Conservation (phyloP, 2,113 vertebrate genomes). For the Neolamprologus hecqui region DNA sequence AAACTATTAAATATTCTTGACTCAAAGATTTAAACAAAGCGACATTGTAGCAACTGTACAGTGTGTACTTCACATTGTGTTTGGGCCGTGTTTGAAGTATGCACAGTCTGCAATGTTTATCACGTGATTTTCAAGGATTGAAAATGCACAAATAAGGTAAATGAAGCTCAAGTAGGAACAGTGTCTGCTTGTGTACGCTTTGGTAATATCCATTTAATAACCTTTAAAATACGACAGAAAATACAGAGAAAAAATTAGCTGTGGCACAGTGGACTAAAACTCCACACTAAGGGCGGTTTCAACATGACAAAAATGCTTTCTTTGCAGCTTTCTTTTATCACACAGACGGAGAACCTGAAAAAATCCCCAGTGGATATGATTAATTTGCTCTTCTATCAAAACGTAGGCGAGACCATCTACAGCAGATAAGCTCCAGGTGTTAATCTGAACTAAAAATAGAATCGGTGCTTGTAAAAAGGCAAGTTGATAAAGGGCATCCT, state of each 20-base stretch:
- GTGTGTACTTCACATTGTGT: neutral
- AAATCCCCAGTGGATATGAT: constrained; percentile 42
- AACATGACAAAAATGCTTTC: constrained; percentile 20
- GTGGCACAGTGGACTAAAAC: neutral
- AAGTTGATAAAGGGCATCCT: constrained; percentile 29
- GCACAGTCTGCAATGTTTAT: neutral
- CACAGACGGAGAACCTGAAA: neutral
- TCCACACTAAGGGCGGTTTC: neutral
- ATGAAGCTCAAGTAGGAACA: neutral
- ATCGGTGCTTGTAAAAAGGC: constrained; percentile 31
- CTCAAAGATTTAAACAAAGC: neutral
- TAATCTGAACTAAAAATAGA: constrained; percentile 60
- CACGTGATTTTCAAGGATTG: neutral
- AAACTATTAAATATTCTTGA: neutral
- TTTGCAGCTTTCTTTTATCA: constrained; percentile 3
- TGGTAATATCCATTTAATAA: neutral
- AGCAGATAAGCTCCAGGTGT: constrained; percentile 58
- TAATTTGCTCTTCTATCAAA: constrained; percentile 32
- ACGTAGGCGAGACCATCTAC: neutral
- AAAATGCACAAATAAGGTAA: neutral
- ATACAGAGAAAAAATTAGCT: neutral
- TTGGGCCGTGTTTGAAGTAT: neutral
- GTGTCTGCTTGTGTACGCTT: neutral
- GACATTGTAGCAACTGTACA: neutral
- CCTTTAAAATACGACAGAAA: neutral